phyloP scores from a whole-genome alignment of 2,888 invertebrate genomes.

The Conops quadrifasciatus region DNA sequence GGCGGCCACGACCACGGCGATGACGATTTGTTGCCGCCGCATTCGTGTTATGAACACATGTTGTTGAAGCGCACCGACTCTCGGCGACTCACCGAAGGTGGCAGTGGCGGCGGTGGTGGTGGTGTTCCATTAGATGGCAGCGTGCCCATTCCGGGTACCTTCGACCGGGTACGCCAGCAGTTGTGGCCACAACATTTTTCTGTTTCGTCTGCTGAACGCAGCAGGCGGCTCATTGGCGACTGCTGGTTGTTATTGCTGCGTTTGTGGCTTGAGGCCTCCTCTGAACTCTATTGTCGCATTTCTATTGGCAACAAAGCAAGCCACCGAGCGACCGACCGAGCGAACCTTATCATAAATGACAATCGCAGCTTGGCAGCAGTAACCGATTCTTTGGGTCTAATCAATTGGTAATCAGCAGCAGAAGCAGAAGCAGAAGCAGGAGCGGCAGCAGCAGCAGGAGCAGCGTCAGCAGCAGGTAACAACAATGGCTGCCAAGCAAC shows the following conservation, averaged over 20 bases:
- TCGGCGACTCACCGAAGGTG: background rate
- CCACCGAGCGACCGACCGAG: background rate
- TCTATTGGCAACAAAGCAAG: constrained; percentile 28
- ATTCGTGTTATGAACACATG: constrained; percentile 27
- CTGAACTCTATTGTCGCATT: constrained; percentile 43
- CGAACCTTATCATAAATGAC: constrained; percentile 20
- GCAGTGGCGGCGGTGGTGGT: background rate
- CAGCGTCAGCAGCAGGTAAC: background rate
- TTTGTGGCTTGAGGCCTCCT: constrained; percentile 12
- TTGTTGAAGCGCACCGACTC: constrained; percentile 18
- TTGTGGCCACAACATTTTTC: constrained; percentile 5
- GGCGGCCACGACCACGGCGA: background rate
- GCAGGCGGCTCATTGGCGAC: constrained; percentile 7
- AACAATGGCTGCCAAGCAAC: background rate
- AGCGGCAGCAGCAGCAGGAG: constrained; percentile 12
- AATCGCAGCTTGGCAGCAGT: constrained; percentile 21
- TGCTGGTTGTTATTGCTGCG: background rate
- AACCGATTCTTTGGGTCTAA: background rate
- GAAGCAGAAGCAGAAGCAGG: constrained; percentile 3
- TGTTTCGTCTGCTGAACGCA: constrained; percentile 15
- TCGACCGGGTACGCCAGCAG: background rate
- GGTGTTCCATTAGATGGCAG: background rate
- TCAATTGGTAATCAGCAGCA: constrained; percentile 30
- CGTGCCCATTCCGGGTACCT: constrained; percentile 22
- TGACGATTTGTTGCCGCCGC: constrained; percentile 18